Evolutionary conservation across 2,888 invertebrate genomes (phyloP), one percentile per base, ranked within the genome.

Genomic region (Acrobasis repandana): DNA sequence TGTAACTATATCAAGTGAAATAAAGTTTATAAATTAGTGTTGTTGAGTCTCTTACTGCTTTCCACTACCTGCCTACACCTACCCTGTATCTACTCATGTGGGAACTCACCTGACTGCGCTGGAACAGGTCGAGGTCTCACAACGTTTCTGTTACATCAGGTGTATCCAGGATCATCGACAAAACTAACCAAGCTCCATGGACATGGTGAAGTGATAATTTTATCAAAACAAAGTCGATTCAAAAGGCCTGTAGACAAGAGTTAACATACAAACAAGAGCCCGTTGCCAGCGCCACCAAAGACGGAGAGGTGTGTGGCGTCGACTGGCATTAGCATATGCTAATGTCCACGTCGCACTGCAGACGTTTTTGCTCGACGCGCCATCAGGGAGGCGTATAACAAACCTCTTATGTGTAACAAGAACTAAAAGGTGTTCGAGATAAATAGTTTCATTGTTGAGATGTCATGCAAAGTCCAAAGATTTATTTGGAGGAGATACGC

Each of bases 311-410:
- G 76, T 73, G 75, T 75, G 71, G 71, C 76, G 62, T 48, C 49
- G 59, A 20, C 56, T 20, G 56, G 71, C 78, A 86, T 87, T 86
- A 84, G 76, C 86, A 87, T 87, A 86, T 88, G 86, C 80, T 83
- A 88, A 86, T 87, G 65, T 66, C 71, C 71, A 73, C 77, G 80
- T 80, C 77, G 79, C 79, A 79, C 77, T 73, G 73, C 76, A 73
- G 75, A 83, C 82, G 85, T 85, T 85, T 85, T 85, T 85, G 81
- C 82, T 75, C 80, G 82, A 36, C 52, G 52, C 15, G 9, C 28
- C 6, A 28, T 14, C 51, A 16, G 38, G 54, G 20, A n/a, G 52
- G 54, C 54, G 18, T 16, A 18, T 20, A 38, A 54, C 43, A 54
- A 54, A 43, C 38, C 36, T 18, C 6, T 20, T 54, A 43, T 54